phyloP scores from a whole-genome alignment of 2,888 invertebrate genomes.

The Meliscaeva auricollis region DNA sequence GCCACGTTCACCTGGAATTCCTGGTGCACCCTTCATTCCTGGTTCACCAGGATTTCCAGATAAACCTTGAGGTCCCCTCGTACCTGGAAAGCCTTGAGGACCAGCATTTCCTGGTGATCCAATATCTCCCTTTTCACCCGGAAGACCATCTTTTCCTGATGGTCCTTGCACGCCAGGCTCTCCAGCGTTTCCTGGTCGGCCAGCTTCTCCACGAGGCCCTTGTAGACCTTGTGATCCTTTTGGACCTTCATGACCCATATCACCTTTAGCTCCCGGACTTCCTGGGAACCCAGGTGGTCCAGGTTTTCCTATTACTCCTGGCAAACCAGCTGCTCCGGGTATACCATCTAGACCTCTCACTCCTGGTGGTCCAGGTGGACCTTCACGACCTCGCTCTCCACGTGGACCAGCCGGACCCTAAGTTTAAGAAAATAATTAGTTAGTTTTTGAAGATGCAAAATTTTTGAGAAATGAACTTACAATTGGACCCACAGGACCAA shows the following conservation, averaged over 20 bases:
- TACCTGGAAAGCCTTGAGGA: conserved; percentile 93
- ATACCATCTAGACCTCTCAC: conserved; percentile 92
- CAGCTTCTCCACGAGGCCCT: conserved; percentile 92
- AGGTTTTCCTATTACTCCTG: conserved; percentile 91
- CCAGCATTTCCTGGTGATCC: conserved; percentile 90
- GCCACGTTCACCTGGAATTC: conserved; percentile 91
- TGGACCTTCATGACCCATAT: conserved; percentile 89
- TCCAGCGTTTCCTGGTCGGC: conserved; percentile 91
- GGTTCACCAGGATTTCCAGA: conserved; percentile 90
- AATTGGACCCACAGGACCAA: conserved; percentile 88
- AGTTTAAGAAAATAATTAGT: conserved; percentile 45
- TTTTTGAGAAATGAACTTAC: conserved; percentile 73
- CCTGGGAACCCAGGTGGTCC: conserved; percentile 95
- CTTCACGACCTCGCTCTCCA: conserved; percentile 94
- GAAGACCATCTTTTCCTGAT: conserved; percentile 91
- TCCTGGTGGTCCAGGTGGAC: conserved; percentile 91
- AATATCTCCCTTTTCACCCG: conserved; percentile 91
- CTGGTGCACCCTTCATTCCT: conserved; percentile 91
- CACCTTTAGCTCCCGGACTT: conserved; percentile 91
- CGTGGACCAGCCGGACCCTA: conserved; percentile 92
- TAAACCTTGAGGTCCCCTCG: conserved; percentile 90
- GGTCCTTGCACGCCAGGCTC: conserved; percentile 90
- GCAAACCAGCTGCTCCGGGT: conserved; percentile 87
- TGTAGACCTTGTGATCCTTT: conserved; percentile 93
- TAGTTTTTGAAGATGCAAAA: background rate